Evolutionary conservation across 2,888 invertebrate species (phyloP).

Genomic region (Trissolcus brochymenae): DNA sequence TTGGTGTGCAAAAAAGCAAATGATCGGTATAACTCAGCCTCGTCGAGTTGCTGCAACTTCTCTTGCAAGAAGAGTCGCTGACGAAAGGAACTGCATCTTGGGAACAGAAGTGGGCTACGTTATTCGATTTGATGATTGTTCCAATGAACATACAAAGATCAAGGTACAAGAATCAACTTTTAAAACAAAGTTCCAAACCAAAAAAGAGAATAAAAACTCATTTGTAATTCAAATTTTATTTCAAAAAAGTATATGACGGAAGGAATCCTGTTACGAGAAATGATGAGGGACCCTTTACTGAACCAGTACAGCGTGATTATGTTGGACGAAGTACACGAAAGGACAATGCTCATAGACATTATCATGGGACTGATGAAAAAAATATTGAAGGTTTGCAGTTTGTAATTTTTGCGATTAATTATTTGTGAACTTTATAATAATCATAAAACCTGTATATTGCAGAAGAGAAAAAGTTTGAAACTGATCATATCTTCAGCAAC

Average conservation of each 20-base stretch:
- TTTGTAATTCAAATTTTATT: background rate
- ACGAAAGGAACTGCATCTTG: slow-evolving; percentile 81
- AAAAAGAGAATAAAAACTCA: background rate
- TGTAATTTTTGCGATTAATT: background rate
- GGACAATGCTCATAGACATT: slow-evolving; percentile 94
- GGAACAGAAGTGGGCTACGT: slow-evolving; percentile 90
- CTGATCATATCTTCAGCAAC: slow-evolving; percentile 96
- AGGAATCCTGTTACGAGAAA: slow-evolving; percentile 94
- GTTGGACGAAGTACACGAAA: slow-evolving; percentile 96
- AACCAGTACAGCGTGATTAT: slow-evolving; percentile 92
- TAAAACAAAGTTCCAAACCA: no score
- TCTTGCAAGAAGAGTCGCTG: slow-evolving; percentile 91
- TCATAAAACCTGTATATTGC: slow-evolving; percentile 32
- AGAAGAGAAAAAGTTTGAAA: slow-evolving; percentile 88
- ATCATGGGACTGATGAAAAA: slow-evolving; percentile 95
- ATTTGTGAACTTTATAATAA: no score
- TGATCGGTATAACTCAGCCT: slow-evolving; percentile 94
- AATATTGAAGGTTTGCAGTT: slow-evolving; percentile 82
- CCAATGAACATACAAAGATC: slow-evolving; percentile 82
- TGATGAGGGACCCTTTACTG: slow-evolving; percentile 95
- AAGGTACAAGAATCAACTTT: slow-evolving; percentile 78
- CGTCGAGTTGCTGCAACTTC: slow-evolving; percentile 92
- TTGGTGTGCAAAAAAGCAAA: slow-evolving; percentile 85
- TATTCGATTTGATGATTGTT: slow-evolving; percentile 86
- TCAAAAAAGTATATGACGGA: slow-evolving; percentile 92